Evolutionary conservation across 2,888 invertebrate genomes (phyloP).

Genomic region (Apantesis nais): DNA sequence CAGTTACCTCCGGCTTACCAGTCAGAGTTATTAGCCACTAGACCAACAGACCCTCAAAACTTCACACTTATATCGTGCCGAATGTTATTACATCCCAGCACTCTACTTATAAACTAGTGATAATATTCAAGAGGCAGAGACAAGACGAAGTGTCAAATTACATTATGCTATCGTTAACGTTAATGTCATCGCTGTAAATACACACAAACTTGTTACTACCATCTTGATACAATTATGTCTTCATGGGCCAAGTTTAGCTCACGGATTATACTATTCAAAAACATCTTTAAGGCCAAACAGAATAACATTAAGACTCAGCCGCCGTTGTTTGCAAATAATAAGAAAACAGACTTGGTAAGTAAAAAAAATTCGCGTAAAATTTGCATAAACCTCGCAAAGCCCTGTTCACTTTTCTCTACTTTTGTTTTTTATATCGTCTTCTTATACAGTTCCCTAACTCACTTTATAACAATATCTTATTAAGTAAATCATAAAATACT

Average conservation of each 20-base stretch:
- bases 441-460: constrained; percentile 64
- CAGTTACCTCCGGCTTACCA: not conserved
- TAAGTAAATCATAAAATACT: constrained; percentile 46
- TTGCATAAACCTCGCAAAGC: constrained; percentile 78
- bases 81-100: constrained; percentile 24
- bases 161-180: constrained; percentile 46
- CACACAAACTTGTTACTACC: constrained; percentile 39
- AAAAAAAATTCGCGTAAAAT: constrained; percentile 78
- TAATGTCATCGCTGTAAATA: constrained; percentile 45
- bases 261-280: constrained; percentile 58
- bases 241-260: constrained; percentile 54
- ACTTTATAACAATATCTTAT: constrained; percentile 64
- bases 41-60: not conserved
- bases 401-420: constrained; percentile 70
- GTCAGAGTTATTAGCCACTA: not conserved
- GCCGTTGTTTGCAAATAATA: constrained; percentile 78
- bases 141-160: constrained; percentile 40
- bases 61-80: constrained; percentile 6
- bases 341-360: constrained; percentile 76
- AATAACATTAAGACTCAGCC: constrained; percentile 66
- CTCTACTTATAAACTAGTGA: constrained; percentile 26
- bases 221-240: constrained; percentile 54
- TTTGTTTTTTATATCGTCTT: constrained; percentile 71
- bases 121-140: constrained; percentile 23
- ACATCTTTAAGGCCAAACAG: constrained; percentile 54